Conservation (phyloP, 1,140 invertebrate genomes). For the Heliconius nattereri region DNA sequence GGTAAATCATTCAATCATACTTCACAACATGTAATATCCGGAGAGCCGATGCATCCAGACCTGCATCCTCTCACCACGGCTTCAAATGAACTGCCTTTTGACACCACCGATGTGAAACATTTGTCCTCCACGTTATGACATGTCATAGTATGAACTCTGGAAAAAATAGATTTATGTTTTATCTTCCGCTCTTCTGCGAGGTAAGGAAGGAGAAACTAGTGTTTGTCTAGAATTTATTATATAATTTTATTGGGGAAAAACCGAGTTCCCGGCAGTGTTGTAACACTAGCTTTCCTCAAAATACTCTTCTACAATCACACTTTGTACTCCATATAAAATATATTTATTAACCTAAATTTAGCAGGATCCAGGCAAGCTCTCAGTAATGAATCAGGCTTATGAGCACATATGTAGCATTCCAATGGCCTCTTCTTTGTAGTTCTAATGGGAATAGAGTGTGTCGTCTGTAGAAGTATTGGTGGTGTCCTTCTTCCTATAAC, state of each 20-base stretch:
- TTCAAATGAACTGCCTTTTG: constrained; percentile 54
- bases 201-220: too few relatives aligned
- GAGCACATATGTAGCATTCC: constrained; percentile 70
- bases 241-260: too few relatives aligned
- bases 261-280: neutral
- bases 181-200: too few relatives aligned
- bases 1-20: constrained; percentile 36
- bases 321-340: too few relatives aligned
- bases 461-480: constrained; percentile 43
- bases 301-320: too few relatives aligned
- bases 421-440: constrained; percentile 56
- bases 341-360: constrained; percentile 57
- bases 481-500: constrained; percentile 45
- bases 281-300: neutral
- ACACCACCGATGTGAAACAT: constrained; percentile 67
- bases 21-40: constrained; percentile 70
- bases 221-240: too few relatives aligned
- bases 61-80: constrained; percentile 65
- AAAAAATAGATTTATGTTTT: constrained; percentile 23
- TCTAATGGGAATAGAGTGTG: constrained; percentile 46
- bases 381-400: constrained; percentile 59
- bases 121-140: constrained; percentile 67
- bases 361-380: constrained; percentile 68
- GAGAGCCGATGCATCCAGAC: constrained; percentile 57
- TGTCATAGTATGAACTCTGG: constrained; percentile 69